These are phyloP conservation scores for Drosophila mulleri DNA, from an alignment of 2,888 invertebrate genomes.

Conservation along the genomic window DNA sequence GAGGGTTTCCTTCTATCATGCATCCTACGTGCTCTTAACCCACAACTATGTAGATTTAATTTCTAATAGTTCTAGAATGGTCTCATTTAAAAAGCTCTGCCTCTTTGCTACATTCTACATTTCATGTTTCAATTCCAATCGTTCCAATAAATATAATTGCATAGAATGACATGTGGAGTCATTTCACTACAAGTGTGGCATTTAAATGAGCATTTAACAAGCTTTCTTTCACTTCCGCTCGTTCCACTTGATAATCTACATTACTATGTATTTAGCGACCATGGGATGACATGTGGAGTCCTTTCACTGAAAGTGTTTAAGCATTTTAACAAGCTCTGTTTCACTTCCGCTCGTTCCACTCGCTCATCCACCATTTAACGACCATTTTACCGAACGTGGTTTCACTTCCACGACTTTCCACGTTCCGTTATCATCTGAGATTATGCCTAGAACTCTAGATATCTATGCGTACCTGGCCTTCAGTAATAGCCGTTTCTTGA, in stretches of 20 bases:
- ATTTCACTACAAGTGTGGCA: background rate
- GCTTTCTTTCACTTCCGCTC: background rate
- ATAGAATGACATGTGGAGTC: background rate
- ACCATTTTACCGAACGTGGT: too few relatives aligned
- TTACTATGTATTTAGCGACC: too few relatives aligned
- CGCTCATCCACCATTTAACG: too few relatives aligned
- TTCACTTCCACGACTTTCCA: background rate
- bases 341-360: background rate
- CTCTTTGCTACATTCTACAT: background rate
- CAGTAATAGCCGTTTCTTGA: slow-evolving; percentile 21
- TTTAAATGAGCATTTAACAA: background rate
- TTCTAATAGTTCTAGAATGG: background rate
- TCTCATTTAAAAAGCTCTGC: too few relatives aligned
- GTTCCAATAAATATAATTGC: background rate
- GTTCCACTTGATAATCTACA: background rate
- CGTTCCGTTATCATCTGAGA: background rate
- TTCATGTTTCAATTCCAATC: background rate
- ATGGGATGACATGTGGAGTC: too few relatives aligned
- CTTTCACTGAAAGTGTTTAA: too few relatives aligned
- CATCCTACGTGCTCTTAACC: too few relatives aligned
- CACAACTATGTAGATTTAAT: background rate
- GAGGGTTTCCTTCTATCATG: too few relatives aligned
- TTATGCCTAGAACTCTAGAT: background rate
- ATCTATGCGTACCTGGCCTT: slow-evolving; percentile 37
- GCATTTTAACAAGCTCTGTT: background rate